Evolutionary conservation across 2,888 invertebrate species (phyloP).

Genomic region (Xylota segnis): DNA sequence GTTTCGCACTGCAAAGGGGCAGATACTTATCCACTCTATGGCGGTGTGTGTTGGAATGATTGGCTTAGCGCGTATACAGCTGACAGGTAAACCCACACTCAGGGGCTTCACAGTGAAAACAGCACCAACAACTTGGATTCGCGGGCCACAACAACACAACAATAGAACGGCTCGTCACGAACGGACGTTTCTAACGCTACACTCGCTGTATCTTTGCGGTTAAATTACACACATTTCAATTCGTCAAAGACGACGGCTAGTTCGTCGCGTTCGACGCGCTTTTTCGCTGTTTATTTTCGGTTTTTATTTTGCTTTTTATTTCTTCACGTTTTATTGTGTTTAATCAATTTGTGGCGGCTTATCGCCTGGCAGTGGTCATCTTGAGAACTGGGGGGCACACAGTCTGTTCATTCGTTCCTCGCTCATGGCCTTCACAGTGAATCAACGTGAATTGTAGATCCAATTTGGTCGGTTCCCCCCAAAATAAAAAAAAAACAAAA

Average conservation of each 20-base stretch:
- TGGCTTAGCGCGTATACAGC: constrained; percentile 54
- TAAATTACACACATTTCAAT: constrained; percentile 61
- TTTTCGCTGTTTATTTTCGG: constrained; percentile 60
- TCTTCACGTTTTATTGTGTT: constrained; percentile 48
- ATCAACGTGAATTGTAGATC: constrained; percentile 56
- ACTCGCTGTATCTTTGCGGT: constrained; percentile 64
- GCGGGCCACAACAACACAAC: constrained; percentile 81
- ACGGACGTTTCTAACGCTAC: constrained; percentile 80
- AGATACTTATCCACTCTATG: constrained; percentile 39
- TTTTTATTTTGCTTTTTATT: constrained; percentile 66
- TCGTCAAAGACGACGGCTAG: constrained; percentile 74
- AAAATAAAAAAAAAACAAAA: no score
- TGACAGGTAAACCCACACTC: constrained; percentile 73
- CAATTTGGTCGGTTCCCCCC: constrained; percentile 15
- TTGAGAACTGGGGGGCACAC: constrained; percentile 9
- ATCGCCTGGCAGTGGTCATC: constrained; percentile 50
- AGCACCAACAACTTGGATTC: constrained; percentile 73
- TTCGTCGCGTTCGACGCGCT: constrained; percentile 53
- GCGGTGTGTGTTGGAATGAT: constrained; percentile 54
- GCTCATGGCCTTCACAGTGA: constrained; percentile 63
- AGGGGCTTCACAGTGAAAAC: constrained; percentile 45
- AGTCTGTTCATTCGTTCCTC: constrained; percentile 12
- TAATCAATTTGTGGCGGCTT: constrained; percentile 58
- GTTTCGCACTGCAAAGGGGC: constrained; percentile 54
- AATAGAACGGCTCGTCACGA: constrained; percentile 84